Conservation (phyloP, 1,140 invertebrate species). For the Dermatophagoides farinae region DNA sequence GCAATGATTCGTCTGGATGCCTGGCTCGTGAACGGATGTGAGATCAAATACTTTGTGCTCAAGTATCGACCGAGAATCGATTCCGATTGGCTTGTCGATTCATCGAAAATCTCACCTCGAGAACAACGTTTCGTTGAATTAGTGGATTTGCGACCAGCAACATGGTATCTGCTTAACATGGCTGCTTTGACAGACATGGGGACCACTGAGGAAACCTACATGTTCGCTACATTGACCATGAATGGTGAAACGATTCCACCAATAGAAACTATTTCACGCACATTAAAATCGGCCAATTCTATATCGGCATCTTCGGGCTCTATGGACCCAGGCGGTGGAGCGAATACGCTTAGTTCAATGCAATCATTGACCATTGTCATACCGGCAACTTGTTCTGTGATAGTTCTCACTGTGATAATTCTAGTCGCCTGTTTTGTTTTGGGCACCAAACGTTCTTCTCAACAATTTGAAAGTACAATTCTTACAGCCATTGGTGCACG, state of each 20-base stretch:
- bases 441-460: conserved; percentile 13
- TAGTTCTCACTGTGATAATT: conserved; percentile 18
- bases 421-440: conserved; percentile 20
- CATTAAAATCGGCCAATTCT: neutral
- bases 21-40: conserved; percentile 84
- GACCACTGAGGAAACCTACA: conserved; percentile 61
- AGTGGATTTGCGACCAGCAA: conserved; percentile 50
- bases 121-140: conserved; percentile 27
- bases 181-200: conserved; percentile 81
- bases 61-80: conserved; percentile 50
- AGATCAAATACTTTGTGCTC: conserved; percentile 84
- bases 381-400: conserved; percentile 17
- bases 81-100: conserved; percentile 73
- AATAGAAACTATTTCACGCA: conserved; percentile 4
- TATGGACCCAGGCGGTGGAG: neutral
- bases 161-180: conserved; percentile 61
- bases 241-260: conserved; percentile 26
- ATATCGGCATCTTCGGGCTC: neutral
- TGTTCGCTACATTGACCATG: conserved; percentile 40
- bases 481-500: neutral
- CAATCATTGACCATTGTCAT: conserved; percentile 17
- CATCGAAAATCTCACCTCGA: conserved; percentile 70
- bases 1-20: conserved; percentile 71
- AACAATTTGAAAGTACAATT: conserved; percentile 6
- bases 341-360: neutral